Conservation (phyloP, 2,797 vertebrate genomes). For the Potorous gilbertii region DNA sequence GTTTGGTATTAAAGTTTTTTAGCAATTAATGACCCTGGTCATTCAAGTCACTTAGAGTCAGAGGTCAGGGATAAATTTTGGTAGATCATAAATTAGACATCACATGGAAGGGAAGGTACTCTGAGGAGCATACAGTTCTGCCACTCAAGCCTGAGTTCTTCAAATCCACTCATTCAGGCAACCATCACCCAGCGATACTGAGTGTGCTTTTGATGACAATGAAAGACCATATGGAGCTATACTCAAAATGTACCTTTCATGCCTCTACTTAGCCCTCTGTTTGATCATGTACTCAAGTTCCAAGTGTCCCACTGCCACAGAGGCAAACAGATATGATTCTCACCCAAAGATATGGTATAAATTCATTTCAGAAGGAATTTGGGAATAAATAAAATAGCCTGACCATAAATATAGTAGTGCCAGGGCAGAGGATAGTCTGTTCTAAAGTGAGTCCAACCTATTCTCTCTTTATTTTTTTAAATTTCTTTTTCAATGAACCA, state of each 20-base stretch:
- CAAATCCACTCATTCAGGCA: not conserved
- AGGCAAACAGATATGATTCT: not conserved
- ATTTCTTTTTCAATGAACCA: not conserved
- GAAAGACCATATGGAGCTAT: not conserved
- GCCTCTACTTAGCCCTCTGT: not conserved
- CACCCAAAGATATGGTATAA: not conserved
- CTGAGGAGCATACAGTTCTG: not conserved
- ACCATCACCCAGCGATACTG: not conserved
- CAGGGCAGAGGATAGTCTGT: not conserved
- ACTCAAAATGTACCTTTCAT: not conserved
- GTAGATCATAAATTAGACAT: not conserved
- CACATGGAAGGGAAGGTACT: not conserved
- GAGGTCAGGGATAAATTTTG: not conserved
- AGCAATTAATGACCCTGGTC: not conserved
- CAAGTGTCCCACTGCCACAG: not conserved
- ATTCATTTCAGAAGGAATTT: not conserved
- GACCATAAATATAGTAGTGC: not conserved
- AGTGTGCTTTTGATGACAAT: not conserved
- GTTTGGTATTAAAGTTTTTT: not conserved
- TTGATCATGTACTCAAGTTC: not conserved
- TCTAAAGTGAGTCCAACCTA: not conserved
- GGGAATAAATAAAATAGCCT: not conserved
- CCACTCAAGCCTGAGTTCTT: not conserved
- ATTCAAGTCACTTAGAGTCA: not conserved
- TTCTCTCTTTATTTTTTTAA: not conserved